A percentile compares a stretch with the other conserved stretches of the same genome.
phyloP scores from a whole-genome alignment of 2,113 vertebrate species.

The Thamnophis sirtalis region DNA sequence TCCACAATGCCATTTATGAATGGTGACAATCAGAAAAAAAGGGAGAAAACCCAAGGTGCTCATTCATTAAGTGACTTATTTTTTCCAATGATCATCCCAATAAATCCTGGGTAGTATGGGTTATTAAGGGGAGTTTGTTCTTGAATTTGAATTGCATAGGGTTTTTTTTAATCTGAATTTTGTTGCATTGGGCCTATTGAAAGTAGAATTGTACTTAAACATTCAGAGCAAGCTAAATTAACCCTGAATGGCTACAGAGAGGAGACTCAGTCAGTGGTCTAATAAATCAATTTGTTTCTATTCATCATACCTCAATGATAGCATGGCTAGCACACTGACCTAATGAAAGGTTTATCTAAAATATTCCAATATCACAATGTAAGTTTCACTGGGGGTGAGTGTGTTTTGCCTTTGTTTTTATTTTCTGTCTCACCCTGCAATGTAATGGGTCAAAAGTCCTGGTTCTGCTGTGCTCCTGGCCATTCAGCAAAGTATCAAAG shows the following conservation, averaged over 20 bases:
- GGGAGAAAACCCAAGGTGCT: background rate
- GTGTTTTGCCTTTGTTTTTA: background rate
- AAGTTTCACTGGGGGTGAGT: background rate
- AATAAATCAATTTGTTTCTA: background rate
- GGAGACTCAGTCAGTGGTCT: background rate
- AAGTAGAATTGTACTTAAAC: background rate
- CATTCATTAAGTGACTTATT: background rate
- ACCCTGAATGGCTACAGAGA: background rate
- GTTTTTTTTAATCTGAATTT: background rate
- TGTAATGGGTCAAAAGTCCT: background rate
- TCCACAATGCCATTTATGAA: conserved; percentile 2
- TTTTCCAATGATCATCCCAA: background rate
- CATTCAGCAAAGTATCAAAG: background rate
- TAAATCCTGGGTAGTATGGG: background rate
- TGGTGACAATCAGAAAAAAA: background rate
- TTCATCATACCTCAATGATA: background rate
- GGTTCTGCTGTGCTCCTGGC: background rate
- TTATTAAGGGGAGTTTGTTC: background rate
- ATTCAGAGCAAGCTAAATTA: background rate
- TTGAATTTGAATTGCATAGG: background rate
- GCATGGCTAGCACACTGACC: background rate
- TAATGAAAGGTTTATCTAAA: background rate
- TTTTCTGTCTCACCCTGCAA: background rate
- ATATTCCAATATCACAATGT: background rate
- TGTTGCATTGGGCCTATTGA: background rate